A percentile compares a stretch with the other conserved stretches of the same genome.
Evolutionary conservation across 2,797 vertebrate species (phyloP).

Genomic region (Artibeus jamaicensis): DNA sequence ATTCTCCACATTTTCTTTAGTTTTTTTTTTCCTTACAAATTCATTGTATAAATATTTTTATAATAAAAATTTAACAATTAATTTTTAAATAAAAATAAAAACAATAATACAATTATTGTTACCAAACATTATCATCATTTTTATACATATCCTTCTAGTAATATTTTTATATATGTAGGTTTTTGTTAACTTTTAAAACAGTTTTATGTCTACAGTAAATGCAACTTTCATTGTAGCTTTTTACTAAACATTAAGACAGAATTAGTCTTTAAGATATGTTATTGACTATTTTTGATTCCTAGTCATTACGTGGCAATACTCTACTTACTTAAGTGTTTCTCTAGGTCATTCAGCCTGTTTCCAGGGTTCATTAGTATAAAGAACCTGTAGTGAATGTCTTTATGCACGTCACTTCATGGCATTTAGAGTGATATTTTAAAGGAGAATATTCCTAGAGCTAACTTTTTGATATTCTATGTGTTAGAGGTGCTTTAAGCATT

Average conservation of each 20-base stretch:
- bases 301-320: not conserved
- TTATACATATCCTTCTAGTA: not conserved
- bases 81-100: not conserved
- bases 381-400: not conserved
- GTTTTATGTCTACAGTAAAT: not conserved
- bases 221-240: not conserved
- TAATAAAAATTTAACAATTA: not conserved
- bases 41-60: not conserved
- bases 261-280: not conserved
- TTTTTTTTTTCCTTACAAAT: not conserved
- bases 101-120: not conserved
- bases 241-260: not conserved
- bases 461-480: not conserved
- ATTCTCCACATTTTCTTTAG: not conserved
- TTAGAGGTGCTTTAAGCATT: not conserved
- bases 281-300: not conserved
- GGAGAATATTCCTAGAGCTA: not conserved
- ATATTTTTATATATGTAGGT: not conserved
- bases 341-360: not conserved
- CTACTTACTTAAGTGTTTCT: not conserved
- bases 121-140: not conserved
- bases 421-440: not conserved
- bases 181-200: slow-evolving; percentile 30
- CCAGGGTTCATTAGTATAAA: not conserved
- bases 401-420: not conserved